phyloP scores from a whole-genome alignment of 2,888 invertebrate species.

The Euclidia mi region DNA sequence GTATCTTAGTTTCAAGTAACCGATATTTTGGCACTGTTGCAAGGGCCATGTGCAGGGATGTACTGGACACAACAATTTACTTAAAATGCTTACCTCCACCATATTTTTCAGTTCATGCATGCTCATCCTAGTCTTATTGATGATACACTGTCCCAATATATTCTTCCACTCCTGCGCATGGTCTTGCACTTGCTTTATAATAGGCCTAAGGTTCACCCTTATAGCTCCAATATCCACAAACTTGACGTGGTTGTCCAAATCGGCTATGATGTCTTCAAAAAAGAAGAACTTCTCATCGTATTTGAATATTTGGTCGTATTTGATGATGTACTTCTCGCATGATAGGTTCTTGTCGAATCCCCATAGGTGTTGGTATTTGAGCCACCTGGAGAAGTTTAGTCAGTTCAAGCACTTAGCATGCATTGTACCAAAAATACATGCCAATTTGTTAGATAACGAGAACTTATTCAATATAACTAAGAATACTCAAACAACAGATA shows the following conservation, averaged over 20 bases:
- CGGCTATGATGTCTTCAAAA: conserved; percentile 93
- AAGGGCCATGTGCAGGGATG: too few species aligned
- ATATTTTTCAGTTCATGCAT: conserved; percentile 92
- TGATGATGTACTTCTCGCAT: conserved; percentile 94
- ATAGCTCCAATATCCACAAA: conserved; percentile 92
- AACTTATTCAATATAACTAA: too few species aligned
- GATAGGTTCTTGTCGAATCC: conserved; percentile 93
- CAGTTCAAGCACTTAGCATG: too few species aligned
- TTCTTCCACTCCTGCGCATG: conserved; percentile 95
- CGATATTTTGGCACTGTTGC: too few species aligned
- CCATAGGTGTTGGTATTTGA: conserved; percentile 94
- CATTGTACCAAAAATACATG: too few species aligned
- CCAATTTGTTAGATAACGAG: too few species aligned
- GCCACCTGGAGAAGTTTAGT: conserved; percentile 89
- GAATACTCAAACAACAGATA: too few species aligned
- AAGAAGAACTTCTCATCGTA: conserved; percentile 96
- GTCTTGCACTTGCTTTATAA: conserved; percentile 91
- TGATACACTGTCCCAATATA: conserved; percentile 92
- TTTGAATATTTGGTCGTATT: conserved; percentile 85
- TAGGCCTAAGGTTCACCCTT: conserved; percentile 93
- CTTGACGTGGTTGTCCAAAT: conserved; percentile 90
- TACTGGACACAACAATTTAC: too few species aligned
- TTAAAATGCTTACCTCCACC: conserved; percentile 92
- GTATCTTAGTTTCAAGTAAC: too few species aligned
- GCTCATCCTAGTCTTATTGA: conserved; percentile 91